Base-by-base conservation (phyloP, 2,888 invertebrate species). In the Drosophila meridionalis region DNA sequence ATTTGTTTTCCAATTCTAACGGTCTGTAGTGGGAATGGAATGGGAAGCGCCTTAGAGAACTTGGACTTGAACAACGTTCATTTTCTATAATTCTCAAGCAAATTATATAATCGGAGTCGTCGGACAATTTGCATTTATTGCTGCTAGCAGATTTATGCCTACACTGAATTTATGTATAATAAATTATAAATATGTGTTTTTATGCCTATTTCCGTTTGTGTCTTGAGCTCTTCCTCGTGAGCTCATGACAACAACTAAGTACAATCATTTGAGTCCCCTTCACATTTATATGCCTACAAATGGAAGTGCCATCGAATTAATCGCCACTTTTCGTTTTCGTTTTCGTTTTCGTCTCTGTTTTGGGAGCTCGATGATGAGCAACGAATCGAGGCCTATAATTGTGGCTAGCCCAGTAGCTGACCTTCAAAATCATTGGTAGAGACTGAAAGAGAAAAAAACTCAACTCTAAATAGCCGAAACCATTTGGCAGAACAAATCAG, bases 261-360 rank as follows among this genome's bases (percentile, higher is more conserved):
- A 34, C 48, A 30, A 60, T 40, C 26, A 60, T 30, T 42, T 20
- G 50, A 67, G 42, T 30, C 66, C 64, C 58, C 88, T 85, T 87
- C 62, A 79, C 69, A 74, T 73, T 77, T 81, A 87, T 87, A 85
- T 85, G 88, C 86, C 83, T 81, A 77, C 57, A 81, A 83, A 85
- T 85, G 80, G 86, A 87, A 85, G 83, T 87, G 88, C 84, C 84
- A 87, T 85, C 83, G 72, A 87, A 88, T 77, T 83, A 85, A 87
- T 87, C 84, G 83, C 62, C 86, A 87, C 84, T 87, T 84, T 79
- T 68, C 55, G 76, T 82, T 70, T 74, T 56, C 53, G 42, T 71
- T 63, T 48, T 30, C 14, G 48, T 48, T 48, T 30, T 4, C 1
- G 48, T 30, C 30, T 8, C n/a, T 48, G 28, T n/a, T 28, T 62